Evolutionary conservation across 2,797 vertebrate genomes (phyloP).

Genomic region (Nannoperca australis): DNA sequence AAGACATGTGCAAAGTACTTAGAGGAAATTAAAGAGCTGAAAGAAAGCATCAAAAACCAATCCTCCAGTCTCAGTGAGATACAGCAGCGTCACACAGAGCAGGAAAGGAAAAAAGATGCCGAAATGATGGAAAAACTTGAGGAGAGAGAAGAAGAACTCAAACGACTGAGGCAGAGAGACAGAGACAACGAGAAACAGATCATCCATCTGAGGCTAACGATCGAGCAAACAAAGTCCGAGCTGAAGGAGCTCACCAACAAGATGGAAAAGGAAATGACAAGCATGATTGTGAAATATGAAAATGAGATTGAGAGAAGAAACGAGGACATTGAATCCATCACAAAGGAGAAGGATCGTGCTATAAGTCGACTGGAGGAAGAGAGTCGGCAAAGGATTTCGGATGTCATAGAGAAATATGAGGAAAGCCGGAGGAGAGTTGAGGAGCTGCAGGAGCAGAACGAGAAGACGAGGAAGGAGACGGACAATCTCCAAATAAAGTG

Average conservation of each 20-base stretch:
- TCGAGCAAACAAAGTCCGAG: conserved; percentile 73
- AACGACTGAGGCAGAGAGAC: conserved; percentile 42
- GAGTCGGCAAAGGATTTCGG: conserved; percentile 11
- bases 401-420: conserved; percentile 34
- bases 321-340: conserved; percentile 13
- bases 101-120: conserved; percentile 39
- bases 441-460: conserved; percentile 63
- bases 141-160: conserved; percentile 64
- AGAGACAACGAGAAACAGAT: conserved; percentile 62
- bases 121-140: conserved; percentile 59
- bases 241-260: conserved; percentile 62
- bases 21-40: conserved; percentile 64
- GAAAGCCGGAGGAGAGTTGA: conserved; percentile 39
- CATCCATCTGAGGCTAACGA: conserved; percentile 55
- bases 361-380: conserved; percentile 49
- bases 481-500: conserved; percentile 54
- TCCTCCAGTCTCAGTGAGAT: conserved; percentile 14
- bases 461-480: conserved; percentile 62
- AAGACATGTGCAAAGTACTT: conserved; percentile 31
- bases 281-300: conserved; percentile 73
- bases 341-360: conserved; percentile 47
- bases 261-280: conserved; percentile 76
- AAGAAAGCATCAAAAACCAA: conserved; percentile 44
- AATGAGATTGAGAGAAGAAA: conserved; percentile 54
- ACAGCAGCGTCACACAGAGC: conserved; percentile 45